Conservation (phyloP, 2,888 invertebrate genomes). For the Acleris holmiana region DNA sequence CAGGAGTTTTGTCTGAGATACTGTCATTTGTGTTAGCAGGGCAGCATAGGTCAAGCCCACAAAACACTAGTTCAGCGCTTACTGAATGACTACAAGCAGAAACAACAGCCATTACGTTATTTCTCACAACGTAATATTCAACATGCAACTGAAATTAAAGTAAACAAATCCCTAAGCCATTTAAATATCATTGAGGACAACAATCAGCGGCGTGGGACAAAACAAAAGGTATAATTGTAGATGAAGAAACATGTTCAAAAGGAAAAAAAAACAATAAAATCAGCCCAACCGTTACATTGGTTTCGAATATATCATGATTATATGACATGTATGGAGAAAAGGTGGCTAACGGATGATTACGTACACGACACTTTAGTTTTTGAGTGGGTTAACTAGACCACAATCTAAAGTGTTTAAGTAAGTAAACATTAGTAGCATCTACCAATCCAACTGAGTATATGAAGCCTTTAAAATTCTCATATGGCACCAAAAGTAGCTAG, state of each 20-base stretch:
- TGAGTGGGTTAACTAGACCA: slow-evolving; percentile 3
- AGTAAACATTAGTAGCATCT: no score
- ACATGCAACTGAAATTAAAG: slow-evolving; percentile 51
- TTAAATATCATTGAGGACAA: slow-evolving; percentile 64
- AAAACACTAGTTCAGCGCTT: slow-evolving; percentile 4
- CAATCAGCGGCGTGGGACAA: slow-evolving; percentile 55
- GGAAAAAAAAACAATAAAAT: slow-evolving; percentile 30
- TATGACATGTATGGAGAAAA: slow-evolving; percentile 17
- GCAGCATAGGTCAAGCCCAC: no score
- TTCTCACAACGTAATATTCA: slow-evolving; percentile 29
- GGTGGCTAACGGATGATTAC: slow-evolving; percentile 18
- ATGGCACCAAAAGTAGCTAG: no score
- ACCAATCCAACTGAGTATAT: no score
- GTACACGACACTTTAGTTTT: slow-evolving; percentile 4
- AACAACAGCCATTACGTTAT: slow-evolving; percentile 18
- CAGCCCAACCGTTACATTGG: slow-evolving; percentile 33
- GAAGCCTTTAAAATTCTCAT: no score
- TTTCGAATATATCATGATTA: slow-evolving; percentile 28
- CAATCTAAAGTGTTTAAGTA: not conserved
- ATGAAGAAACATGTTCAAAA: slow-evolving; percentile 27
- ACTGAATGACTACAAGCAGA: slow-evolving; percentile 17
- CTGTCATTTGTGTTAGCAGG: no score
- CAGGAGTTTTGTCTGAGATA: no score
- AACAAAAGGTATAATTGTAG: slow-evolving; percentile 41
- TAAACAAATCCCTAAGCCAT: slow-evolving; percentile 47